Evolutionary conservation across 1,140 invertebrate genomes (phyloP).

Genomic region (Mycetomoellerius zeteki): DNA sequence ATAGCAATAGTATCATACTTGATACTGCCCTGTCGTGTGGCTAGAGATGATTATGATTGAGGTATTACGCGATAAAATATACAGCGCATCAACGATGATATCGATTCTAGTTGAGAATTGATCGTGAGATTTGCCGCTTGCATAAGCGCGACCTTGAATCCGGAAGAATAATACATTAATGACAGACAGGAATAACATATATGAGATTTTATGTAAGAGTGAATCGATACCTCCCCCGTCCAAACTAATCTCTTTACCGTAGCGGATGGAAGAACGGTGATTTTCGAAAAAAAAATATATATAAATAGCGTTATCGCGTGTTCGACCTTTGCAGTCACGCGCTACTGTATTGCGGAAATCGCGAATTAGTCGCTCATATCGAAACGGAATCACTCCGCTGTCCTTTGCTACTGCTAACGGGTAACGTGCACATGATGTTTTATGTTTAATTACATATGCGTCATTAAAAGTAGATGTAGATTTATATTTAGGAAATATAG

Average conservation of each 20-base stretch:
- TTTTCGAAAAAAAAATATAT: slow-evolving; percentile 47
- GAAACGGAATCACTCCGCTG: slow-evolving; percentile 15
- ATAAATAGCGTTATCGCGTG: slow-evolving; percentile 54
- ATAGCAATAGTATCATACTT: neutral
- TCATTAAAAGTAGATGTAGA: slow-evolving; percentile 4
- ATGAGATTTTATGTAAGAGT: slow-evolving; percentile 45
- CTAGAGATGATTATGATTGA: neutral
- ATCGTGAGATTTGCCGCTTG: slow-evolving; percentile 23
- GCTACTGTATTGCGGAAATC: slow-evolving; percentile 38
- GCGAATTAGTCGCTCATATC: neutral
- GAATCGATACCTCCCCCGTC: slow-evolving; percentile 17
- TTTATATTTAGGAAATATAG: neutral
- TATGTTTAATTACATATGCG: neutral
- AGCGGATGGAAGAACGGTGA: neutral
- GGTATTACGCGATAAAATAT: slow-evolving; percentile 1
- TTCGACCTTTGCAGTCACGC: slow-evolving; percentile 46
- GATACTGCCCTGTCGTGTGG: neutral
- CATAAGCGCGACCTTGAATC: slow-evolving; percentile 51
- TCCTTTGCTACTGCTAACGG: slow-evolving; percentile 23
- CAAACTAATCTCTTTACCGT: slow-evolving; percentile 23
- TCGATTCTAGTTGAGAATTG: neutral
- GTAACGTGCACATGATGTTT: slow-evolving; percentile 41
- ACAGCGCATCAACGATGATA: neutral
- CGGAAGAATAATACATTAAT: slow-evolving; percentile 36
- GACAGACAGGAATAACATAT: slow-evolving; percentile 12